phyloP scores from a whole-genome alignment of 1,140 invertebrate species.

The Drosophila truncata region DNA sequence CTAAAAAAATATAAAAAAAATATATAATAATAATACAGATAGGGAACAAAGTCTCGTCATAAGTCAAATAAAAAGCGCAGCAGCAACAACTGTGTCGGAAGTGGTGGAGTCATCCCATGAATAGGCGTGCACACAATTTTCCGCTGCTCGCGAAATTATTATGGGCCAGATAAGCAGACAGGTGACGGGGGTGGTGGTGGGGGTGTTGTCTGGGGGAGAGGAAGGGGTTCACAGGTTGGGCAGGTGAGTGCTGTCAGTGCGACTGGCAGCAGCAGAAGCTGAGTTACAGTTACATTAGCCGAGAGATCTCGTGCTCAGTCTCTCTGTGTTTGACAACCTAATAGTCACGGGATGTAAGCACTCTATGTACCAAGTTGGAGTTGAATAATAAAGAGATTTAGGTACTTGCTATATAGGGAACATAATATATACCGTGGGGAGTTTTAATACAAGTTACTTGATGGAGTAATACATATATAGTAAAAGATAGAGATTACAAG shows the following conservation, averaged over 20 bases:
- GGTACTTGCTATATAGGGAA: neutral
- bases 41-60: constrained; percentile 70
- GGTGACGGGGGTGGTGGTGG: constrained; percentile 11
- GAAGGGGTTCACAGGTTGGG: neutral
- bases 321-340: constrained; percentile 40
- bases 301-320: constrained; percentile 18
- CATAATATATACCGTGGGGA: neutral
- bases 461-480: neutral
- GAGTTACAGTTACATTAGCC: constrained; percentile 25
- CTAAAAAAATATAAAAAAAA: constrained; percentile 10
- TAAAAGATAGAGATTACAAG: neutral
- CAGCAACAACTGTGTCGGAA: constrained; percentile 58
- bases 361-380: neutral
- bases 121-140: constrained; percentile 73
- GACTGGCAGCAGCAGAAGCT: constrained; percentile 27
- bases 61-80: constrained; percentile 82
- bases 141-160: constrained; percentile 51
- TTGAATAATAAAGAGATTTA: constrained; percentile 15
- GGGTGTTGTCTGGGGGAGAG: neutral
- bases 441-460: neutral
- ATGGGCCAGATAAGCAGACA: constrained; percentile 51
- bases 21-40: constrained; percentile 22
- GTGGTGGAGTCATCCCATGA: constrained; percentile 68
- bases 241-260: constrained; percentile 7
- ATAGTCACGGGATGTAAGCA: constrained; percentile 25